phyloP scores from a whole-genome alignment of 2,797 vertebrate species.

The Tragelaphus oryx region DNA sequence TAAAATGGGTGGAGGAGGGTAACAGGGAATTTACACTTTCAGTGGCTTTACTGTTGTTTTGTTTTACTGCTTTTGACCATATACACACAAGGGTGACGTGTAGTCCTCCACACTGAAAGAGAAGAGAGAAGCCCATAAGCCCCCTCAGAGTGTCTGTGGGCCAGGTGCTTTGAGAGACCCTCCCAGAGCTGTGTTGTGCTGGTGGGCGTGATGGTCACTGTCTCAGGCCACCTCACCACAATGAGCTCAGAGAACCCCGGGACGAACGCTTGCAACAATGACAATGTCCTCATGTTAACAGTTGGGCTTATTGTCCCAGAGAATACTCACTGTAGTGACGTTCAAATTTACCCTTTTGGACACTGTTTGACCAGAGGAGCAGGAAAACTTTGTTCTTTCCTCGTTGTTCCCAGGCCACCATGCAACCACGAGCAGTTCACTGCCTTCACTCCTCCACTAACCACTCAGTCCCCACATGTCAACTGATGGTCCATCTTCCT shows the following conservation, averaged over 20 bases:
- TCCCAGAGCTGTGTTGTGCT: neutral
- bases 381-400: neutral
- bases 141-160: neutral
- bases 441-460: neutral
- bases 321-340: constrained; percentile 63
- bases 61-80: neutral
- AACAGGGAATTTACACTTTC: neutral
- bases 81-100: neutral
- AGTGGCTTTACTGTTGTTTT: neutral
- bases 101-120: neutral
- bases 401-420: neutral
- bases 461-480: neutral
- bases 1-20: neutral
- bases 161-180: neutral
- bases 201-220: neutral
- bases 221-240: neutral
- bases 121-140: neutral
- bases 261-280: constrained; percentile 58
- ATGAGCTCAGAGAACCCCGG: neutral
- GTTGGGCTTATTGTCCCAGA: constrained; percentile 61
- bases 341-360: constrained; percentile 58
- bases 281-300: constrained; percentile 52
- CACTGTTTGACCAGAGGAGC: constrained; percentile 42
- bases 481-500: neutral
- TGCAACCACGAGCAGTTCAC: neutral